These are phyloP conservation scores for Geopemphigus sp. DNA, from an alignment of 1,140 invertebrate genomes.

Conservation along the genomic window DNA sequence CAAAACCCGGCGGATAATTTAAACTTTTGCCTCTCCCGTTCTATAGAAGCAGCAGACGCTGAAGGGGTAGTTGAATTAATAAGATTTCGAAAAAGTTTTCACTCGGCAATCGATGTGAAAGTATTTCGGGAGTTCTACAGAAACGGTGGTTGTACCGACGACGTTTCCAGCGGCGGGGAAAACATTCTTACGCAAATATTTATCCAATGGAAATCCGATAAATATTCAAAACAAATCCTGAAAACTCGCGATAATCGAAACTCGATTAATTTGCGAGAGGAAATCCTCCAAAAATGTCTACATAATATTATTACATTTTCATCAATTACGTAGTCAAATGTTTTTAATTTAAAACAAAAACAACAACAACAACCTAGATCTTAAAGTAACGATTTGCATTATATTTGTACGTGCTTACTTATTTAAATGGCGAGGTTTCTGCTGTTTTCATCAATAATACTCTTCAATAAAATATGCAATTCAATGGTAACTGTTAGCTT, in stretches of 20 bases:
- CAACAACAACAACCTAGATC: conserved; percentile 50
- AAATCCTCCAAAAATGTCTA: conserved; percentile 3
- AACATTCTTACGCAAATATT: conserved; percentile 46
- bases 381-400: conserved; percentile 50
- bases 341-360: conserved; percentile 46
- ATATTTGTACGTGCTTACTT: background rate
- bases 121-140: background rate
- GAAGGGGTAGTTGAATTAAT: conserved; percentile 43
- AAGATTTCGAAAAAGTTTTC: conserved; percentile 46
- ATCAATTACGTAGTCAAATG: conserved; percentile 16
- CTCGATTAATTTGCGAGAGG: conserved; percentile 37
- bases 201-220: conserved; percentile 43
- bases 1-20: conserved; percentile 27
- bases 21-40: conserved; percentile 7
- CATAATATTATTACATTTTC: conserved; percentile 12
- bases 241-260: conserved; percentile 39
- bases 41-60: conserved; percentile 2
- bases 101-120: conserved; percentile 32
- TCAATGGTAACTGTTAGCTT: background rate
- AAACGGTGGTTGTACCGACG: background rate
- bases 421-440: conserved; percentile 2
- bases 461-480: background rate
- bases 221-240: conserved; percentile 36
- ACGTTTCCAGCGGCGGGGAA: background rate
- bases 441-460: background rate